Base-by-base conservation (phyloP, 2,888 invertebrate species). In the Drosophila histrio region DNA sequence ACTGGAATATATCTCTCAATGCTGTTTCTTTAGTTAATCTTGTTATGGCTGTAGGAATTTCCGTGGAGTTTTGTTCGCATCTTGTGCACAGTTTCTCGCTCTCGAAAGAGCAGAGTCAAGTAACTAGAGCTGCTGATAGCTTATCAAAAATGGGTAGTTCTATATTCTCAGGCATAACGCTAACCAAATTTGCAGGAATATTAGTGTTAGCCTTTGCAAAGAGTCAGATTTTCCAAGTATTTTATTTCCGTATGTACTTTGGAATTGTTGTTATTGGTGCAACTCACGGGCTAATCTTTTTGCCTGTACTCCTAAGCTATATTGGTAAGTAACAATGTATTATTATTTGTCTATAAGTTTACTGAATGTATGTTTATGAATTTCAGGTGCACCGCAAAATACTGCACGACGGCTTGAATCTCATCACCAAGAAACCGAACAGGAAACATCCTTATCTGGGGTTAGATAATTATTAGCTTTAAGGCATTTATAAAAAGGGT, bases 1-100 rank as follows among this genome's bases (percentile, higher is more conserved):
- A 97, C 94, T 99, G 98, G 97, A 94, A 95, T 81, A 98, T 99
- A 74, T 96, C 97, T 30, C 93, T 99, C 50, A 99, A 99, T 90
- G 99, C 99, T 0, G 96, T 99, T 1, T 98, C 99, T 0, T 93
- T 99, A 4, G 99, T 99, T 61, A 99, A 99, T 92, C 94, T 99
- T 81, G 98, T 98, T 94, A 99, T 97, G 99, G 97, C 98, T 28
- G 96, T 99, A 78, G 99, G 99, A 44, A 99, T 99, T 74, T 96
- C 98, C 13, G 99, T 99, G 36, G 99, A 99, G 93, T 99, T 99
- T 93, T 99, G 98, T 92, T 98, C 98, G 71, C 99, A 99, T 93
- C 93, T 99, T 81, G 98, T 98, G 68, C 97, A 98, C 92, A 96
- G 97, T 64, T 99, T 98, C 93, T 94, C 96, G 0, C 93, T 96